Percentiles rank a stretch among this genome's conserved stretches.
phyloP scores from a whole-genome alignment of 2,797 vertebrate genomes.

The Alfaro cultratus region DNA sequence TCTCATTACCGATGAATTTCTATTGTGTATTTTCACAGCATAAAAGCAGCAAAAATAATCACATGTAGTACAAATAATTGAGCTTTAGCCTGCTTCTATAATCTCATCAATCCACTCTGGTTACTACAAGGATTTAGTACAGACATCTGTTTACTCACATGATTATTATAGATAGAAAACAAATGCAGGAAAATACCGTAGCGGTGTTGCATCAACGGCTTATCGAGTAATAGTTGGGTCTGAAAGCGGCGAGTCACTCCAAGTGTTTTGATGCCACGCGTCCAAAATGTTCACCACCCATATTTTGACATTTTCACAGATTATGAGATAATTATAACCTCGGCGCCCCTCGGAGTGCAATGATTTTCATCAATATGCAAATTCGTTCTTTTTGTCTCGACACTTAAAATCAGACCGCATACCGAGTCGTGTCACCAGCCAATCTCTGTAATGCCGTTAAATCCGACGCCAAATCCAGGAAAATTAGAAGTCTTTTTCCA shows the following conservation, averaged over 20 bases:
- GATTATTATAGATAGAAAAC: neutral
- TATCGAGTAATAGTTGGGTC: neutral
- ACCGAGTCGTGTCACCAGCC: neutral
- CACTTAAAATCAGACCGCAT: neutral
- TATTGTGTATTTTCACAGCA: neutral
- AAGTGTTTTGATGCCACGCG: neutral
- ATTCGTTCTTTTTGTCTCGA: slow-evolving; percentile 1
- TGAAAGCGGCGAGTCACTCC: neutral
- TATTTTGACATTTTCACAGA: slow-evolving; percentile 9
- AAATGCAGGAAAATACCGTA: neutral
- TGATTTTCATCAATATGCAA: slow-evolving; percentile 3
- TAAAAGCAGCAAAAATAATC: neutral
- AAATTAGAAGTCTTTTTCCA: neutral
- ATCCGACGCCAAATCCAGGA: neutral
- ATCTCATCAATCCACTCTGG: neutral
- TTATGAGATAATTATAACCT: neutral
- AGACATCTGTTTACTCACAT: neutral
- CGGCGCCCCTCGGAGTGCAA: neutral
- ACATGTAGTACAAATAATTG: neutral
- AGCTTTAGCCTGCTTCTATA: neutral
- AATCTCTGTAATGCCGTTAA: neutral
- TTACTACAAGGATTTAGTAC: neutral
- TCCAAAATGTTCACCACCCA: slow-evolving; percentile 7
- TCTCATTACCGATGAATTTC: neutral
- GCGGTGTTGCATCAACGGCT: neutral